Conservation (phyloP, 2,113 vertebrate species). For the Petrocephalus zakoni region DNA sequence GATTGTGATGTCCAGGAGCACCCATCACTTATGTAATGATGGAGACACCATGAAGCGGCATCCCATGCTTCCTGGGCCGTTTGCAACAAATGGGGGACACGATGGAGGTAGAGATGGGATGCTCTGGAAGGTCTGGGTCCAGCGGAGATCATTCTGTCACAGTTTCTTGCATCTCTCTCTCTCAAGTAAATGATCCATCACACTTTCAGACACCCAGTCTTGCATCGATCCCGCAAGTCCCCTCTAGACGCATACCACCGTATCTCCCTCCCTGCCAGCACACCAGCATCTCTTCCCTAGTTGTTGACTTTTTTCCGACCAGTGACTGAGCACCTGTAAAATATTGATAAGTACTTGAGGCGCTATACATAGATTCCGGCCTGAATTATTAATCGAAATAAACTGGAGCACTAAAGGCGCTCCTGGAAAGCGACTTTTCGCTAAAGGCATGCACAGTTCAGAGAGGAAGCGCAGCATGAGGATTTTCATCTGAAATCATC, state of each 20-base stretch:
- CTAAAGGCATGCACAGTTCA: background rate
- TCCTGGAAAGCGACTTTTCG: background rate
- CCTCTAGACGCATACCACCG: background rate
- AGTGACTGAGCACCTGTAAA: conserved; percentile 40
- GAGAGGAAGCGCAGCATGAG: background rate
- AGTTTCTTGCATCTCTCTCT: background rate
- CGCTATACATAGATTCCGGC: conserved; percentile 42
- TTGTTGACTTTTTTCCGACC: conserved; percentile 37
- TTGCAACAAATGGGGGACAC: background rate
- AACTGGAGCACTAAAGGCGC: conserved; percentile 27
- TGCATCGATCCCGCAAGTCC: background rate
- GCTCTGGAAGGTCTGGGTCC: background rate
- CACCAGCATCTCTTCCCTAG: conserved; percentile 8
- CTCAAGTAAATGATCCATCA: background rate
- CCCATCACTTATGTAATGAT: conserved; percentile 14
- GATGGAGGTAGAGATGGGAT: background rate
- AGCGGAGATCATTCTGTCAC: background rate
- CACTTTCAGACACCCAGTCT: background rate
- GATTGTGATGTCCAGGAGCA: background rate
- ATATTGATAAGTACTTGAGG: conserved; percentile 45
- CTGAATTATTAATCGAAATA: conserved; percentile 58
- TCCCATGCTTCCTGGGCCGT: background rate
- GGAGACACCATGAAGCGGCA: background rate
- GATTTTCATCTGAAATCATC: background rate
- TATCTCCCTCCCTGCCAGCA: background rate